Evolutionary conservation across 2,113 vertebrate species (phyloP).

Genomic region (Cryptotis parvus): DNA sequence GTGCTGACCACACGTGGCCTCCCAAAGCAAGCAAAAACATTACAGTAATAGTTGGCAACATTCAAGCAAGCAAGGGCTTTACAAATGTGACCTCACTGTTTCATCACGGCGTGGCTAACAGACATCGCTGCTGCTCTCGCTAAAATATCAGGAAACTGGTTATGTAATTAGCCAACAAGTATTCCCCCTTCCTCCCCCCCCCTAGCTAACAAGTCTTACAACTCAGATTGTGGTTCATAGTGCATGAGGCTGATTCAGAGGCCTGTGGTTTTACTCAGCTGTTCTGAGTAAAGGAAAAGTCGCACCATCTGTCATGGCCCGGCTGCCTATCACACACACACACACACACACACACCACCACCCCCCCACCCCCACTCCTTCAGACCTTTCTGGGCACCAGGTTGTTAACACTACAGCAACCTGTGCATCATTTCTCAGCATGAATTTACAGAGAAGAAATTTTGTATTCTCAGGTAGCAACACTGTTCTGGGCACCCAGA

Average conservation of each 20-base stretch:
- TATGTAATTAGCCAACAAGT: not conserved
- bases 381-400: slow-evolving; percentile 27
- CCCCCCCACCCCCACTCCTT: not conserved
- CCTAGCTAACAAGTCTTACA: not conserved
- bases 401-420: not conserved
- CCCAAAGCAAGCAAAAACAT: not conserved
- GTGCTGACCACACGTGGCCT: too few species aligned
- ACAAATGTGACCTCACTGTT: not conserved
- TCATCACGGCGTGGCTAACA: not conserved
- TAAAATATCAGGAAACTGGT: slow-evolving; percentile 16
- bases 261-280: not conserved
- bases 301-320: not conserved
- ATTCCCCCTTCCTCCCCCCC: too few species aligned
- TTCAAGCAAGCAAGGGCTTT: not conserved
- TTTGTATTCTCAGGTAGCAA: slow-evolving; percentile 5
- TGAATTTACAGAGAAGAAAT: not conserved
- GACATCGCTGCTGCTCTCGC: not conserved
- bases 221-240: accelerated
- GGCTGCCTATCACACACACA: not conserved
- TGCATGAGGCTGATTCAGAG: not conserved
- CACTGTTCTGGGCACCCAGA: not conserved
- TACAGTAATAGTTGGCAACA: not conserved
- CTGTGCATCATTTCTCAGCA: not conserved
- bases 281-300: not conserved
- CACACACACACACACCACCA: not conserved